Percentiles rank a stretch among this genome's conserved stretches.
Evolutionary conservation across 2,797 vertebrate species (phyloP).

Genomic region (Anas bernieri): DNA sequence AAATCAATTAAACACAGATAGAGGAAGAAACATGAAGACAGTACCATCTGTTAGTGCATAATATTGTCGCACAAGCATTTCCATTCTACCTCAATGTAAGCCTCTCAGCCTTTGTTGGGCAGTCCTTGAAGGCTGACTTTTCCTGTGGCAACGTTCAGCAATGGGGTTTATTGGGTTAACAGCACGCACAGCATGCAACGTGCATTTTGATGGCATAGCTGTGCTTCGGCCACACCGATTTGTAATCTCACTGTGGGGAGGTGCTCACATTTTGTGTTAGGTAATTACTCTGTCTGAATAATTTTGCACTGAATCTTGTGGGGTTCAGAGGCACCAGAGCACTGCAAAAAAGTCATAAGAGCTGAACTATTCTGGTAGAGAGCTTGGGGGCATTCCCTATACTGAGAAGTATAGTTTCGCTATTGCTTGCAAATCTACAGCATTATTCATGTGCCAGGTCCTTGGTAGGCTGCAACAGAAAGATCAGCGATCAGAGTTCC

Average conservation of each 20-base stretch:
- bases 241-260: background rate
- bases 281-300: background rate
- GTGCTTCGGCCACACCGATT: rapidly evolving
- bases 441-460: background rate
- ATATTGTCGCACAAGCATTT: background rate
- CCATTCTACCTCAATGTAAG: background rate
- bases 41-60: background rate
- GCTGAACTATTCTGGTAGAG: background rate
- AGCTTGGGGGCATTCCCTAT: background rate
- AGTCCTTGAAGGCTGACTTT: background rate
- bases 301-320: background rate
- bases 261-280: rapidly evolving
- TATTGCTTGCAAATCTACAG: background rate
- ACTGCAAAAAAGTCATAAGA: background rate
- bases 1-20: background rate
- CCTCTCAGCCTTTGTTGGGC: background rate
- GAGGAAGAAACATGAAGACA: background rate
- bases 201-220: background rate
- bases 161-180: background rate
- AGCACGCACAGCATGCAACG: rapidly evolving
- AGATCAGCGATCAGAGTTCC: background rate
- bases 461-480: background rate
- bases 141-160: background rate
- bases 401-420: background rate
- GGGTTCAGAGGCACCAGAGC: background rate